Evolutionary conservation across 2,113 vertebrate species (phyloP).

Genomic region (Azemiops feae): DNA sequence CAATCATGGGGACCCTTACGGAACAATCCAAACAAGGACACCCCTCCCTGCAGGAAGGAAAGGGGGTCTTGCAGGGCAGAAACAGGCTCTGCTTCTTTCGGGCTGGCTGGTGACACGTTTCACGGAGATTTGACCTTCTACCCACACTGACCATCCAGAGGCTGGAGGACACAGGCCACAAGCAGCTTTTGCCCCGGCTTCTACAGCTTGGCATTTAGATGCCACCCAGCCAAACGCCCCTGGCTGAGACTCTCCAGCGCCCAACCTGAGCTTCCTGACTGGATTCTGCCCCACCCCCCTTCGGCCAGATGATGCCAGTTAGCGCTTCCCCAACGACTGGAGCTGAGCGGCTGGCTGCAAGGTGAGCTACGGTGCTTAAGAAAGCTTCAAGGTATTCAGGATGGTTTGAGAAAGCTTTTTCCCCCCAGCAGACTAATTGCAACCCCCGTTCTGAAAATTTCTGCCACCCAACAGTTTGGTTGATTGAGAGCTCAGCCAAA

Average conservation of each 20-base stretch:
- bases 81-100: background rate
- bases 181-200: background rate
- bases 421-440: background rate
- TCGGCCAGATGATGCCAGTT: background rate
- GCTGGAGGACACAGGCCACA: background rate
- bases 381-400: constrained; percentile 21
- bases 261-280: background rate
- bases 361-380: background rate
- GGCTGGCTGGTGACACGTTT: background rate
- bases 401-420: constrained; percentile 5
- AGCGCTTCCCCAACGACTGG: background rate
- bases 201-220: background rate
- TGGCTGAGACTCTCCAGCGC: background rate
- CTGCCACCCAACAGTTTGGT: background rate
- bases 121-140: background rate
- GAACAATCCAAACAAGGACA: background rate
- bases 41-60: background rate
- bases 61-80: background rate
- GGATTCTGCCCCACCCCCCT: background rate
- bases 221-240: background rate
- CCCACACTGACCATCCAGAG: background rate
- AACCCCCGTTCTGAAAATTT: background rate
- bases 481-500: constrained; percentile 17
- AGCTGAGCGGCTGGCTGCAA: background rate
- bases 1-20: background rate